phyloP scores from a whole-genome alignment of 2,888 invertebrate species.

The Thumatha senex region DNA sequence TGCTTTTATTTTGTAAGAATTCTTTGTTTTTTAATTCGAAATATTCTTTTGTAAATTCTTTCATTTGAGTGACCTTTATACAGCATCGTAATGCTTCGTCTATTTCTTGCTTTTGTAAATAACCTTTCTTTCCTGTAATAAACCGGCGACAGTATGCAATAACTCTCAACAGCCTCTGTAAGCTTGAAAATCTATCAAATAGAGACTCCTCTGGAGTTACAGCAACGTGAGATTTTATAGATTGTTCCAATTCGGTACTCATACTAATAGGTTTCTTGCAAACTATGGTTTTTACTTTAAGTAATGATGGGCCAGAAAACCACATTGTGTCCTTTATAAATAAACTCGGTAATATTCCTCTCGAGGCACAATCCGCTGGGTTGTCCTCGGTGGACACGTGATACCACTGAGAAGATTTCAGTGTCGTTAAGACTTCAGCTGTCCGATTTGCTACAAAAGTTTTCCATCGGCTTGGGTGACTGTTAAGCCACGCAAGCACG shows the following conservation, averaged over 20 bases:
- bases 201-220: background rate
- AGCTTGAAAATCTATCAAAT: conserved; percentile 2
- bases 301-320: conserved; percentile 11
- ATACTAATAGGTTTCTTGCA: conserved; percentile 1
- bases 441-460: conserved; percentile 13
- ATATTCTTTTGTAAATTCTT: conserved; percentile 2
- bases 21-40: background rate
- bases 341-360: conserved; percentile 11
- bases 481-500: conserved; percentile 10
- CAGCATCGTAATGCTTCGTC: background rate
- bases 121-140: background rate
- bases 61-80: conserved; percentile 1
- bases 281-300: background rate
- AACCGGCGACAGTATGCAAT: conserved; percentile 3
- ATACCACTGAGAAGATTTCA: conserved; percentile 9
- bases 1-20: background rate
- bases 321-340: conserved; percentile 4
- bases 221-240: background rate
- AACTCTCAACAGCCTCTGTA: conserved; percentile 1
- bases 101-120: conserved; percentile 2
- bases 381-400: conserved; percentile 13
- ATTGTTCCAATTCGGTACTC: conserved; percentile 3
- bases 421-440: conserved; percentile 3
- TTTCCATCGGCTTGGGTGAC: conserved; percentile 13
- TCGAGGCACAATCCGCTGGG: conserved; percentile 19